Evolutionary conservation across 2,113 vertebrate genomes (phyloP).

Genomic region (Catharus fuscescens): DNA sequence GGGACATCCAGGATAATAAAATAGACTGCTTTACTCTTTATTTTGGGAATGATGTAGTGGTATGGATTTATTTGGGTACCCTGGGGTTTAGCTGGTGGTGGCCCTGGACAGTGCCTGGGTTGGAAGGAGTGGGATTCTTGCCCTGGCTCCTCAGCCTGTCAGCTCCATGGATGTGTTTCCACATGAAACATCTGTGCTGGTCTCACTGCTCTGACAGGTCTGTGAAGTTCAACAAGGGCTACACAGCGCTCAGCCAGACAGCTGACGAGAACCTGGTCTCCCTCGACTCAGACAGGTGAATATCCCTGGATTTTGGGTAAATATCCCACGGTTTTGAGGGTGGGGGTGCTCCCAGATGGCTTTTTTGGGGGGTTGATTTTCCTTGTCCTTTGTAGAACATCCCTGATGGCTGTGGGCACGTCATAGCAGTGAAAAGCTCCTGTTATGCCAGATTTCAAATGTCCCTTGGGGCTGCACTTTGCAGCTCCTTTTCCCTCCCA

Average conservation of each 20-base stretch:
- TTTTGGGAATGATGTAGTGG: not conserved
- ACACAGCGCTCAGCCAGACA: slow-evolving; percentile 87
- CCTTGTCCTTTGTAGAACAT: not conserved
- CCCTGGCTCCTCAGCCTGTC: not conserved
- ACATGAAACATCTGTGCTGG: not conserved
- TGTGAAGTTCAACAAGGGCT: slow-evolving; percentile 93
- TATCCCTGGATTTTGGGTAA: not conserved
- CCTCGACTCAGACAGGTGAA: slow-evolving; percentile 92
- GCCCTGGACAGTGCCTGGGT: not conserved
- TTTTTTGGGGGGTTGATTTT: not conserved
- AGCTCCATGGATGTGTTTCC: not conserved
- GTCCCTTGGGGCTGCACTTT: not conserved
- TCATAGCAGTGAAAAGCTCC: fast-evolving
- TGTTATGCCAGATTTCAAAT: not conserved
- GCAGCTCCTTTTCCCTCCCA: fast-evolving
- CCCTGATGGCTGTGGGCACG: not conserved
- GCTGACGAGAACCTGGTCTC: slow-evolving; percentile 88
- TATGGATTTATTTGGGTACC: not conserved
- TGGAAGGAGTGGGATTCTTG: not conserved
- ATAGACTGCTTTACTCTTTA: not conserved
- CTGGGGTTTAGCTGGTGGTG: not conserved
- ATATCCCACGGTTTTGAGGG: not conserved
- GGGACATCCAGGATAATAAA: not conserved
- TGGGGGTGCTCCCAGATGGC: not conserved
- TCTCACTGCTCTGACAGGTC: slow-evolving; percentile 52